Evolutionary conservation across 1,140 invertebrate genomes (phyloP).

Genomic region (Triops longicaudatus): DNA sequence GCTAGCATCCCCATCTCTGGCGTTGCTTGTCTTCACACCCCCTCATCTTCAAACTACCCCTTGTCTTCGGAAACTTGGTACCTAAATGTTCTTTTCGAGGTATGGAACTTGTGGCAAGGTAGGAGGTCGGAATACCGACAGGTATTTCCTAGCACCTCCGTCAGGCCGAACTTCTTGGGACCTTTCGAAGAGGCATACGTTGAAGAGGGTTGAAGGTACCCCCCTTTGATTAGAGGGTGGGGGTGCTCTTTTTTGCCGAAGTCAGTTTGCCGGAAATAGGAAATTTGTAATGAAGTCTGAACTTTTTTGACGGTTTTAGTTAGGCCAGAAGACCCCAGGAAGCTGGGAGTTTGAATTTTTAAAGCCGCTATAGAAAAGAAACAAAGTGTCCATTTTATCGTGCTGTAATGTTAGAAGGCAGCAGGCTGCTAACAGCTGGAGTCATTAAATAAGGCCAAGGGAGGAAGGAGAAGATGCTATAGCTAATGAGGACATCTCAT

Average conservation of each 20-base stretch:
- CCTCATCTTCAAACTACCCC: not conserved
- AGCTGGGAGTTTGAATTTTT: not conserved
- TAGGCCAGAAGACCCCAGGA: not conserved
- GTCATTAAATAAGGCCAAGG: slow-evolving; percentile 4
- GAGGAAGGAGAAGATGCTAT: not conserved
- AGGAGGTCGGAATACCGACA: slow-evolving; percentile 4
- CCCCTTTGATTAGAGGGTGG: not conserved
- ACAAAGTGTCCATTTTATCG: slow-evolving; percentile 12
- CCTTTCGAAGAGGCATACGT: not conserved
- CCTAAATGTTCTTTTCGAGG: not conserved
- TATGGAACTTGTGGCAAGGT: not conserved
- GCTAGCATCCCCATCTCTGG: not conserved
- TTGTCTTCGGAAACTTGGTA: not conserved
- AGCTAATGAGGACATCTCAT: slow-evolving; percentile 15
- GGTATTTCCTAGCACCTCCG: not conserved
- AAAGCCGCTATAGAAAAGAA: not conserved
- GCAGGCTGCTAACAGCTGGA: slow-evolving; percentile 10
- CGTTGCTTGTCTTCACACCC: not conserved
- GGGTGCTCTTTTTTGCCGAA: not conserved
- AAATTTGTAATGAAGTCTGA: not conserved
- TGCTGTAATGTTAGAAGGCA: slow-evolving; percentile 15
- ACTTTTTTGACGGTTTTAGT: not conserved
- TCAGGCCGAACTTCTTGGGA: not conserved
- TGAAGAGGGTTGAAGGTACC: too few relatives aligned
- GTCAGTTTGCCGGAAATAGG: not conserved